Evolutionary conservation across 2,113 vertebrate genomes (phyloP), one percentile per base, ranked within the genome.

Genomic region (Crotalus helleri): DNA sequence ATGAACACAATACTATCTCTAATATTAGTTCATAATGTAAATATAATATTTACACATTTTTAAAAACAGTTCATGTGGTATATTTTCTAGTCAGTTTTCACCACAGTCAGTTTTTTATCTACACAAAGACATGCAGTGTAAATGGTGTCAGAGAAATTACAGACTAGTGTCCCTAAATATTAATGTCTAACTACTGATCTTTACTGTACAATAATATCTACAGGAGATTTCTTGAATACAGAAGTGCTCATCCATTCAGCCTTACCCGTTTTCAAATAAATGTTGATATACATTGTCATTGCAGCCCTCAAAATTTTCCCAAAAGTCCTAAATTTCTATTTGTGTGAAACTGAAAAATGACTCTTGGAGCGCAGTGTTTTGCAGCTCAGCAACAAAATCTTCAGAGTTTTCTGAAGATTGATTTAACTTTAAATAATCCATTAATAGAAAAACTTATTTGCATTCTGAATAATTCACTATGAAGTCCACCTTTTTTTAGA

Each of bases 131-230:
- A 98, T 98, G 98, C 95, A 96, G 96, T 97, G 97, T 98, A 98
- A 97, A 98, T 98, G 98, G 98, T 98, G 98, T 99, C 98, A 98
- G 98, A 97, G 98, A 99, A 99, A 99, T 99, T 98, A 98, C 97
- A 98, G 98, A 97, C 98, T 98, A 98, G 98, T 98, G 98, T 99
- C 98, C 97, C 94, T 96, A 97, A 97, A 97, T 96, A 98, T 98
- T 97, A 99, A 97, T 95, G 97, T 98, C 98, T 98, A 98, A 98
- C 96, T 98, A 98, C 98, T 97, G 95, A 98, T 98, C 98, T 98
- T 99, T 99, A 99, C 98, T 98, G 98, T 98, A 99, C 98, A 99
- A 99, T 99, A 96, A 98, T 97, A 97, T 98, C 98, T 98, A 99
- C 98, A 98, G 99, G 98, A 98, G 98, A 99, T 99, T 98, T 98